Base-by-base conservation (phyloP, 2,888 invertebrate genomes). In the Amiota mariae region DNA sequence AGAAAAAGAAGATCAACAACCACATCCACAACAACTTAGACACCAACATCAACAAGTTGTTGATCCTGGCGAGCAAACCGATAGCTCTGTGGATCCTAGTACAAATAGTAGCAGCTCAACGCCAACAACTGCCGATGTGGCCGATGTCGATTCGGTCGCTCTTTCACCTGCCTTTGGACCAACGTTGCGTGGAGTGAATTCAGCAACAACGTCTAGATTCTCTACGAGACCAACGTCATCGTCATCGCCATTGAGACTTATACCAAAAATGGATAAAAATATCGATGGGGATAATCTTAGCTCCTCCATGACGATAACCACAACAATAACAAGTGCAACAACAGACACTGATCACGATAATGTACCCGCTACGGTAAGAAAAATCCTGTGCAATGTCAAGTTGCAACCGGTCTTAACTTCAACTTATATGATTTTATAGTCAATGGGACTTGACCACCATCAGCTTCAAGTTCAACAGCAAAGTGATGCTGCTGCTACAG, bases 101-200 rank as follows among this genome's bases (percentile, higher is more conserved):
- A 85, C 85, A 36, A 80, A 76, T 74, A 84, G 83, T 75, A 86
- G 81, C 78, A 87, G 87, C 59, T 89, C 88, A 6, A 88, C 89
- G 72, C 87, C 87, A 13, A 88, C 88, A 18, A 88, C 89, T 11
- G 89, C 88, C n/a, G 88, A 87, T 75, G 88, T 88, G 47, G 87
- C 88, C 15, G 88, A 87, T 76, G 80, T 80, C 68, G 81, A 75
- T 72, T 81, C 84, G n/a, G 54, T 81, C 71, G 77, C 81, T 4
- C 75, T 81, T 2, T 84, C 85, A 18, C 83, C 85, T 9, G 78
- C 48, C 15, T 48, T 66, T 11, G 15, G 8, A 10, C 10, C 66
- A 48, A 20, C 47, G 13, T 2, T 8, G 57, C 10, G 47, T 8
- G 36, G 57, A 18, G 1, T 10, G 9, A 47, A 3, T 15, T 1